These are phyloP conservation scores for Artemia franciscana DNA, from an alignment of 1,140 invertebrate genomes.

Conservation along the genomic window DNA sequence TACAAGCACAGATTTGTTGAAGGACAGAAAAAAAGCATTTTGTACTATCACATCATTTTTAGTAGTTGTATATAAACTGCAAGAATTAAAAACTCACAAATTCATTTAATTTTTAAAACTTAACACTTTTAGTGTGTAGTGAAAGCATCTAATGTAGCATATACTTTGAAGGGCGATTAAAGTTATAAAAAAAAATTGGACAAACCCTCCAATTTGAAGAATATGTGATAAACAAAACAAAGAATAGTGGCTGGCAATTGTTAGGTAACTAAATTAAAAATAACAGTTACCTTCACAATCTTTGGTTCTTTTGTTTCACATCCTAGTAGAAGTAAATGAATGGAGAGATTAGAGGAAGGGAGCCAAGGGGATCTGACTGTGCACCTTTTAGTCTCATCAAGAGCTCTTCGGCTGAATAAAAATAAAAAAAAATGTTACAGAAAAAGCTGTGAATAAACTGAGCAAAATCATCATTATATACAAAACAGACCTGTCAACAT, in stretches of 20 bases:
- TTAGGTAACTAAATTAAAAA: too few relatives aligned
- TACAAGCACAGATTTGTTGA: too few relatives aligned
- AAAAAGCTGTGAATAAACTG: too few relatives aligned
- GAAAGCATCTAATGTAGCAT: neutral
- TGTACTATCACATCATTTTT: too few relatives aligned
- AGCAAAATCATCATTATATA: too few relatives aligned
- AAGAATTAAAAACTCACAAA: too few relatives aligned
- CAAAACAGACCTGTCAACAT: too few relatives aligned
- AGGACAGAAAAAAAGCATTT: too few relatives aligned
- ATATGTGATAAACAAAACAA: neutral
- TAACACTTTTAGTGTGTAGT: neutral
- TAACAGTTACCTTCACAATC: constrained; percentile 51
- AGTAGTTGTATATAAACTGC: too few relatives aligned
- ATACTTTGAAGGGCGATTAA: too few relatives aligned
- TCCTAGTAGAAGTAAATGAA: constrained; percentile 90
- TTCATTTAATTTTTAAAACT: neutral
- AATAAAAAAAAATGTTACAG: too few relatives aligned
- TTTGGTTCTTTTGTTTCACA: constrained; percentile 94
- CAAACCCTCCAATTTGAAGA: neutral
- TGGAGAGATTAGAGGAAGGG: constrained; percentile 47
- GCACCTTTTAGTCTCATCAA: constrained; percentile 67
- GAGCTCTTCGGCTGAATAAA: constrained; percentile 76
- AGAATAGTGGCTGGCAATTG: neutral
- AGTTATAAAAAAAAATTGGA: too few relatives aligned
- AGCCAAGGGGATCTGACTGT: constrained; percentile 40